phyloP scores from a whole-genome alignment of 2,888 invertebrate species.

The Apamea monoglypha region DNA sequence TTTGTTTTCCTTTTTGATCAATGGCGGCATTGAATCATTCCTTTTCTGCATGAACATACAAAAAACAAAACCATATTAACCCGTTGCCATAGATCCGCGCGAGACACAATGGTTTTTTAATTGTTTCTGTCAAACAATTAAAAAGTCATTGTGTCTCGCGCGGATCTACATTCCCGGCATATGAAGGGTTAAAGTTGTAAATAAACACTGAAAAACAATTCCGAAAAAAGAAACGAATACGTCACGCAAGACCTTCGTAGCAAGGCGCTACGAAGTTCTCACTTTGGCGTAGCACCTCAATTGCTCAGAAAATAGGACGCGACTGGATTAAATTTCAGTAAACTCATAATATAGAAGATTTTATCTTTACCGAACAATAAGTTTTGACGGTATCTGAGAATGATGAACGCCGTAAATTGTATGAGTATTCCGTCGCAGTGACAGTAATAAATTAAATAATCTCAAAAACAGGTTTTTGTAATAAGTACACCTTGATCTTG shows the following conservation, averaged over 20 bases:
- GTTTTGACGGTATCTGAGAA: background rate
- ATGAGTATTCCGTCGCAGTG: background rate
- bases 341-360: background rate
- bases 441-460: background rate
- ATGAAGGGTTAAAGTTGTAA: too few relatives aligned
- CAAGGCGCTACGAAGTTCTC: slow-evolving; percentile 25
- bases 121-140: too few relatives aligned
- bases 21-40: background rate
- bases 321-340: background rate
- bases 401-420: background rate
- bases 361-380: background rate
- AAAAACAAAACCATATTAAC: background rate
- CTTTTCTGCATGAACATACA: background rate
- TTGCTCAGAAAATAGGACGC: background rate
- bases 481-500: background rate
- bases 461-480: background rate
- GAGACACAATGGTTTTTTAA: too few relatives aligned
- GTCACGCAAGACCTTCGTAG: slow-evolving; percentile 15
- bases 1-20: background rate
- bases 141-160: too few relatives aligned
- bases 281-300: slow-evolving; percentile 29
- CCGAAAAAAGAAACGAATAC: background rate
- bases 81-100: too few relatives aligned
- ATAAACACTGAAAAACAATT: background rate
- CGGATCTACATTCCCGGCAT: too few relatives aligned